Evolutionary conservation across 1,140 invertebrate genomes (phyloP), one percentile per base, ranked within the genome.

Genomic region (Tetraneura akinire): DNA sequence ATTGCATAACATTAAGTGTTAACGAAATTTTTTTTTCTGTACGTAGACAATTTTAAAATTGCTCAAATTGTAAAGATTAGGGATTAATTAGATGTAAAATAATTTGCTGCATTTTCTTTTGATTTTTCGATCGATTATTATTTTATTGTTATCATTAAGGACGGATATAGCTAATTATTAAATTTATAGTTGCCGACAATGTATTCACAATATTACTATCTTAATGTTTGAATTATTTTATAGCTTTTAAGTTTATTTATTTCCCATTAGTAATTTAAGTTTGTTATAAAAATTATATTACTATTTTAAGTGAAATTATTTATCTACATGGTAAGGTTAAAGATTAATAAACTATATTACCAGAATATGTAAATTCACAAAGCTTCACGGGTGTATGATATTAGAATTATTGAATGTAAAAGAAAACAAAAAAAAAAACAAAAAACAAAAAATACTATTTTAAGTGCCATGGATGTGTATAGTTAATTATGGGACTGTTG

Each of bases 401-500:
- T 49, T 51, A 26, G 49, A 29, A 29, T 37, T 37, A n/a, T 37
- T 71, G 23, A 29, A 26, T 26, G 47, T 71, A n/a, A n/a, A n/a
- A n/a, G n/a, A n/a, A n/a, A n/a, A n/a, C n/a, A n/a, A n/a, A n/a
- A n/a, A n/a, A n/a, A n/a, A n/a, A n/a, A n/a, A n/a, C n/a, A n/a
- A n/a, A n/a, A n/a, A n/a, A 71, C 23, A 71, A 51, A 71, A 14
- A 49, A 51, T 51, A 71, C 45, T 71, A 71, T 51, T 51, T 71
- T 71, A 71, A 71, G 68, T 71, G 68, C 68, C 68, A 71, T 71
- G 68, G 47, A 71, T 71, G 47, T 71, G 47, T 71, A 51, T 51
- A 51, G 68, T 71, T 71, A 71, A 71, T 51, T 71, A 71, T 11
- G 68, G 68, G 45, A 51, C 45, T 71, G 68, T 71, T 71, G 26